phyloP scores from a whole-genome alignment of 1,140 invertebrate species.

The Cydia amplana region DNA sequence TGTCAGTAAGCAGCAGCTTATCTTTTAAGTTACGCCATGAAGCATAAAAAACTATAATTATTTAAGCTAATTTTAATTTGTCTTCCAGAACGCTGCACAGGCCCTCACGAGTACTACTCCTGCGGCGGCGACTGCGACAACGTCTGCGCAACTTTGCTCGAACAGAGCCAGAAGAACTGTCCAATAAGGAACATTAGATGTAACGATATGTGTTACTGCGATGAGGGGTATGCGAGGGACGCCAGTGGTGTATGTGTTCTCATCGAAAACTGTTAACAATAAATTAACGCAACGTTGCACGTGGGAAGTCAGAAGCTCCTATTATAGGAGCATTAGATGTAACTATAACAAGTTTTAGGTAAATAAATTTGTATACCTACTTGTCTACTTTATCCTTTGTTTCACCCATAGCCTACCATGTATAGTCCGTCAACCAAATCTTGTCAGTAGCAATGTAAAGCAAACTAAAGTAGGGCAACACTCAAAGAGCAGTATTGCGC shows the following conservation, averaged over 20 bases:
- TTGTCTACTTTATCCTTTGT: too few relatives aligned
- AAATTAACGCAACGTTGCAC: background rate
- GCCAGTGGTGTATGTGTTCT: background rate
- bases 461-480: too few relatives aligned
- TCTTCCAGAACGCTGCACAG: conserved; percentile 39
- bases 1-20: too few relatives aligned
- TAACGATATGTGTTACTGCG: conserved; percentile 78
- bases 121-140: conserved; percentile 80
- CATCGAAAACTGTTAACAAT: background rate
- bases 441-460: too few relatives aligned
- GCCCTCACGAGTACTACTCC: conserved; percentile 61
- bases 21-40: too few relatives aligned
- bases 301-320: background rate
- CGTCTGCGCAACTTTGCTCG: conserved; percentile 67
- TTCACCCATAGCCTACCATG: too few relatives aligned
- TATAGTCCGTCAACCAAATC: too few relatives aligned
- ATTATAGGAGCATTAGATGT: too few relatives aligned
- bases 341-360: too few relatives aligned
- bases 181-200: conserved; percentile 74
- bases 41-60: background rate
- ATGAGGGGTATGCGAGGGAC: conserved; percentile 71
- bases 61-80: background rate
- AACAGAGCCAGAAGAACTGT: conserved; percentile 66
- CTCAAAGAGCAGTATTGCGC: too few relatives aligned
- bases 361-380: too few relatives aligned